A percentile compares a stretch with the other conserved stretches of the same genome.
Evolutionary conservation across 2,797 vertebrate genomes (phyloP).

Genomic region (Naso thynnoides): DNA sequence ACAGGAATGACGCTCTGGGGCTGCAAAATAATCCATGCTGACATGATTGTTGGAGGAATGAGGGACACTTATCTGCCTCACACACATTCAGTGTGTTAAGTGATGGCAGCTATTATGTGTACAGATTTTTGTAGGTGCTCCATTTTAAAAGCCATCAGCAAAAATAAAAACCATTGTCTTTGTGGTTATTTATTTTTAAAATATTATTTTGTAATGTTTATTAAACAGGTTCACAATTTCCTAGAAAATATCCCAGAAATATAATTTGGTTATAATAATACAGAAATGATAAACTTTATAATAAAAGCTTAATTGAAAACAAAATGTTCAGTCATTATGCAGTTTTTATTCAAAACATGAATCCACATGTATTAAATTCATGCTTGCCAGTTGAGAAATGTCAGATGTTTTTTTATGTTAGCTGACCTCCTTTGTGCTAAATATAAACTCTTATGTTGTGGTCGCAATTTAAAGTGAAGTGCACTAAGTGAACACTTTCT

Average conservation of each 20-base stretch:
- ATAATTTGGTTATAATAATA: not conserved
- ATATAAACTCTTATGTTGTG: not conserved
- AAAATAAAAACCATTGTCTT: not conserved
- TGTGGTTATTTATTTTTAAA: not conserved
- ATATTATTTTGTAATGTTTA: not conserved
- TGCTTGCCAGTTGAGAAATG: not conserved
- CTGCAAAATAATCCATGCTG: not conserved
- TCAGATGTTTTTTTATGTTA: not conserved
- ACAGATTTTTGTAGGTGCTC: not conserved
- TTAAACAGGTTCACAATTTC: not conserved
- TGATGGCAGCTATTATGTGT: not conserved
- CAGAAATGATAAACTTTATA: no score
- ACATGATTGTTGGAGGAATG: not conserved
- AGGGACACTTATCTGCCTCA: not conserved
- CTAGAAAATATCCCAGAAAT: not conserved
- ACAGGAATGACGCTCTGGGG: slow-evolving; percentile 11
- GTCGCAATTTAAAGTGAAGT: no score
- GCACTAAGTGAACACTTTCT: not conserved
- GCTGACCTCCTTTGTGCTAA: not conserved
- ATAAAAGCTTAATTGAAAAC: not conserved
- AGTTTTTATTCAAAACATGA: not conserved
- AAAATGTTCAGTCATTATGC: not conserved
- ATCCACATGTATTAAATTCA: not conserved
- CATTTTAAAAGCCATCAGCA: not conserved
- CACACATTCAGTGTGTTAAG: not conserved